A percentile compares a stretch with the other conserved stretches of the same genome.
These are phyloP conservation scores for Diabrotica balteata DNA, from an alignment of 2,888 invertebrate species.

Conservation along the genomic window DNA sequence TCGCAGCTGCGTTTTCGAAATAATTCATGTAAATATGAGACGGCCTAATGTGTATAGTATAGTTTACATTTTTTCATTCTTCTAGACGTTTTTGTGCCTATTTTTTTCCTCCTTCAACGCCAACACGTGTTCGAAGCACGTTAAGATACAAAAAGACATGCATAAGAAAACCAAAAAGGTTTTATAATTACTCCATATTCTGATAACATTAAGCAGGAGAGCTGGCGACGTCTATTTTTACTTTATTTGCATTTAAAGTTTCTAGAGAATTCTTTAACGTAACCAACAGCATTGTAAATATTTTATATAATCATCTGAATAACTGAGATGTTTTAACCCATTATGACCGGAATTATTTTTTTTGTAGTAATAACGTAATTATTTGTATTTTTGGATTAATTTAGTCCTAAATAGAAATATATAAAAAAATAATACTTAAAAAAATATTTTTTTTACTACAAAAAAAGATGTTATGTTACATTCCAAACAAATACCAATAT, in stretches of 20 bases:
- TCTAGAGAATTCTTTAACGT: neutral
- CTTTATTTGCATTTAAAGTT: constrained; percentile 21
- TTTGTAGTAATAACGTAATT: too few relatives aligned
- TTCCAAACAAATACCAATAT: too few relatives aligned
- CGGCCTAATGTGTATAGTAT: constrained; percentile 38
- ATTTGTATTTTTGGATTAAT: too few relatives aligned
- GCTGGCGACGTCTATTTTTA: constrained; percentile 34
- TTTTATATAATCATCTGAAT: neutral
- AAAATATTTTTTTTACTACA: too few relatives aligned
- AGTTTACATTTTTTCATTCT: constrained; percentile 40
- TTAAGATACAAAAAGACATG: constrained; percentile 34
- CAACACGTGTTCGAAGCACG: constrained; percentile 44
- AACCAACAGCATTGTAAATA: neutral
- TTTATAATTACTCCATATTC: constrained; percentile 23
- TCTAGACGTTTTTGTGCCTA: constrained; percentile 38
- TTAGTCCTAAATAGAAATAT: too few relatives aligned
- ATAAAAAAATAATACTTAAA: too few relatives aligned
- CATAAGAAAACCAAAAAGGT: constrained; percentile 31
- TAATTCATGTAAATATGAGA: constrained; percentile 44
- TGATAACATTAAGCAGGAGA: constrained; percentile 27
- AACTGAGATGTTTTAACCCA: too few relatives aligned
- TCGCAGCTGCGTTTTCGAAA: constrained; percentile 46
- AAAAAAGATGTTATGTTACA: too few relatives aligned
- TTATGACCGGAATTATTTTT: too few relatives aligned
- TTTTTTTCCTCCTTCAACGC: constrained; percentile 31